Conservation (phyloP, 2,888 invertebrate genomes). For the Drosophila ochracea region DNA sequence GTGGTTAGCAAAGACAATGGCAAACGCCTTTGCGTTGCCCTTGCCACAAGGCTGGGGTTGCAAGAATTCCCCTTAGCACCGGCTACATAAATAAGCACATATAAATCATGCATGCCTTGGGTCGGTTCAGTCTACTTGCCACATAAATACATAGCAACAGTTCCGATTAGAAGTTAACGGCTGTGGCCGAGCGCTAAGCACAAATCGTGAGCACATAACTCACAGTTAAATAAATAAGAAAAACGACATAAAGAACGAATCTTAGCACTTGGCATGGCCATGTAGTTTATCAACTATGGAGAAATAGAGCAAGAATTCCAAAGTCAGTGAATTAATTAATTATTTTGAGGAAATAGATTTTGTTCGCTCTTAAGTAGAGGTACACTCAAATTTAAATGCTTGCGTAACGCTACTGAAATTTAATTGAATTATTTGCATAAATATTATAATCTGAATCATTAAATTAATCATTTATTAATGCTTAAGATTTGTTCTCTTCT, state of each 20-base stretch:
- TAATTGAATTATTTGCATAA: neutral
- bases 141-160: slow-evolving; percentile 49
- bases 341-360: neutral
- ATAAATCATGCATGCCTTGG: slow-evolving; percentile 70
- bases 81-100: slow-evolving; percentile 66
- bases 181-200: slow-evolving; percentile 33
- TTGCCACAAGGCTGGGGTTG: slow-evolving; percentile 37
- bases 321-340: neutral
- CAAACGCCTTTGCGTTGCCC: slow-evolving; percentile 43
- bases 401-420: neutral
- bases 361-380: neutral
- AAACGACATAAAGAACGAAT: neutral
- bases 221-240: slow-evolving; percentile 14
- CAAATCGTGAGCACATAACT: slow-evolving; percentile 37
- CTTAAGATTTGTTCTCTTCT: neutral
- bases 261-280: neutral
- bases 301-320: neutral
- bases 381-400: neutral
- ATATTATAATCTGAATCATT: neutral
- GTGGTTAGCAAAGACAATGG: slow-evolving; percentile 74
- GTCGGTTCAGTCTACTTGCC: slow-evolving; percentile 11
- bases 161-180: slow-evolving; percentile 64
- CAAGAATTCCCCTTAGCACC: slow-evolving; percentile 44
- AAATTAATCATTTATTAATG: neutral
- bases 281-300: neutral